Conservation (phyloP, 2,888 invertebrate genomes). For the Clostera curtula region DNA sequence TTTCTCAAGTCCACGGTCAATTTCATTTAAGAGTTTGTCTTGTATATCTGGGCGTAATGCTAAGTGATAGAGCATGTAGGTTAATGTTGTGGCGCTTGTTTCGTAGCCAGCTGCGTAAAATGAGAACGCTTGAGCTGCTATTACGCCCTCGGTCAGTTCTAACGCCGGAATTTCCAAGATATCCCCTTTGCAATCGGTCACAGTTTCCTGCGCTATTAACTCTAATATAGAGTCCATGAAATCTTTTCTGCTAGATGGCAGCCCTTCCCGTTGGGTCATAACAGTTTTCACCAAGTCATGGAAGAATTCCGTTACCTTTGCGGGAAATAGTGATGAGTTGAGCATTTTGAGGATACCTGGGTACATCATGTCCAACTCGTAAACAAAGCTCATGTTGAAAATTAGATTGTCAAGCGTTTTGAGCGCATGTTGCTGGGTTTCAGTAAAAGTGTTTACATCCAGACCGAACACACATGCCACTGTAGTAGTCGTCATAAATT, state of each 20-base stretch:
- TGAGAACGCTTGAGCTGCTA: slow-evolving; percentile 35
- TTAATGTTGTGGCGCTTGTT: slow-evolving; percentile 44
- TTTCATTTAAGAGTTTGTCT: slow-evolving; percentile 32
- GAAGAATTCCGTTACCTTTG: slow-evolving; percentile 11
- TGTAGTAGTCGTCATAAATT: slow-evolving; percentile 22
- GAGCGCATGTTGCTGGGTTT: slow-evolving; percentile 3
- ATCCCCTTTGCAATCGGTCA: slow-evolving; percentile 5
- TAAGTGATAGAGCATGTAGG: slow-evolving; percentile 39
- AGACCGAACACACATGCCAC: slow-evolving; percentile 19
- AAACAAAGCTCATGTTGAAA: slow-evolving; percentile 7
- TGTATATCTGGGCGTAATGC: slow-evolving; percentile 42
- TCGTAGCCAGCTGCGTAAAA: slow-evolving; percentile 54
- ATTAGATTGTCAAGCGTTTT: slow-evolving; percentile 7
- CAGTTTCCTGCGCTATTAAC: slow-evolving; percentile 13
- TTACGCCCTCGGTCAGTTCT: slow-evolving; percentile 18
- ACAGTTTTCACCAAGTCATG: slow-evolving; percentile 13
- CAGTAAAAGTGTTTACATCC: slow-evolving; percentile 10
- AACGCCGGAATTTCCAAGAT: slow-evolving; percentile 1
- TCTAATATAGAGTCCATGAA: slow-evolving; percentile 32
- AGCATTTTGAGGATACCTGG: slow-evolving; percentile 22
- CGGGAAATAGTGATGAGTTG: slow-evolving; percentile 16
- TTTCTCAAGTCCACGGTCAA: slow-evolving; percentile 33
- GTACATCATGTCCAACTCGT: slow-evolving; percentile 21
- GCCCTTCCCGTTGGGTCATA: slow-evolving; percentile 15
- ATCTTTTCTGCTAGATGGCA: slow-evolving; percentile 19